Conservation (phyloP, 2,113 vertebrate genomes). For the Falcunculus frontatus region DNA sequence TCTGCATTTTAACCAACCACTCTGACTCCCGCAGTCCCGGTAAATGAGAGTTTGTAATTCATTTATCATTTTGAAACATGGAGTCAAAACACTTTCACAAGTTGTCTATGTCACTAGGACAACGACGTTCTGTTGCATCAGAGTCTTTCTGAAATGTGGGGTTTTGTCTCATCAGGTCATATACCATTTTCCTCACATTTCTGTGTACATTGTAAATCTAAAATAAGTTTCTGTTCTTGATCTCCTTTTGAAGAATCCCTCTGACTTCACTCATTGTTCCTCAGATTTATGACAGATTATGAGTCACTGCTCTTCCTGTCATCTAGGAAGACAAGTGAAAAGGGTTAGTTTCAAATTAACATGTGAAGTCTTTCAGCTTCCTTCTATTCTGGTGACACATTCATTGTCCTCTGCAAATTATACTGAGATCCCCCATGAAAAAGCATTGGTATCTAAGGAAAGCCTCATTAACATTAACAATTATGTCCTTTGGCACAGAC, state of each 20-base stretch:
- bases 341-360: neutral
- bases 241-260: neutral
- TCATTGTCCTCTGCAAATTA: neutral
- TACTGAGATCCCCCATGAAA: neutral
- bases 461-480: neutral
- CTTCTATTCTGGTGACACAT: neutral
- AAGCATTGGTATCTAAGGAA: neutral
- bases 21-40: neutral
- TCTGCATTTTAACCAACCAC: neutral
- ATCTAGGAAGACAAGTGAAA: slow-evolving; percentile 3
- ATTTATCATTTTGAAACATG: neutral
- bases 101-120: neutral
- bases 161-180: neutral
- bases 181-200: neutral
- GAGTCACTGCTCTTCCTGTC: neutral
- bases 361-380: neutral
- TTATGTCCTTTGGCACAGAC: neutral
- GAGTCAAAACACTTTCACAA: neutral
- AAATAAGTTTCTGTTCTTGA: neutral
- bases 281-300: slow-evolving; percentile 7
- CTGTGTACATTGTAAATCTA: neutral
- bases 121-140: neutral
- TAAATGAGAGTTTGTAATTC: neutral
- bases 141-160: neutral
- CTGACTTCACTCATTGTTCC: neutral